Base-by-base conservation (phyloP, 2,797 vertebrate species). In the Ambastaia sidthimunki region DNA sequence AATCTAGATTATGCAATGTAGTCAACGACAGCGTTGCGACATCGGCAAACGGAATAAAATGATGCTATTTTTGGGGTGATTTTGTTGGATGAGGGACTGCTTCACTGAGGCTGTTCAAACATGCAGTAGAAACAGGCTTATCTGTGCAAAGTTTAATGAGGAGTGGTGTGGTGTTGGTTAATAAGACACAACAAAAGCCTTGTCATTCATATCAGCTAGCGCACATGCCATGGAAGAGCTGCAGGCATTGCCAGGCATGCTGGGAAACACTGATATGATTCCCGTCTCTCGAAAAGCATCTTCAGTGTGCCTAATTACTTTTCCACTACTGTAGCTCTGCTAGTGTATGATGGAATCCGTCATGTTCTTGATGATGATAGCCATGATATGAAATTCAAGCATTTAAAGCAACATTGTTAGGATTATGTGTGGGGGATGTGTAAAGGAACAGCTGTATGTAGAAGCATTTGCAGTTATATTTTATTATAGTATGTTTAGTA, bases 271-370 rank as follows among this genome's bases (percentile, higher is more conserved):
- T 88, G 92, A 93, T 92, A 91, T 86, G 91, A 91, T 92, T 91
- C 90, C 91, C 87, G 70, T 91, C 91, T 92, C 90, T 91, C 66
- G 3, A 90, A 91, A 91, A n/a, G n/a, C n/a, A n/a, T n/a, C n/a
- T n/a, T n/a, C n/a, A n/a, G 87, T 92, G 88, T 85, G 91, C 89
- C 92, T 94, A 94, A 94, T 94, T 94, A 93, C 93, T 93, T 93
- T 92, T 91, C 87, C 70, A 88, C 89, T 88, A 85, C 75, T 80
- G 84, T 86, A 89, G 92, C 90, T 88, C 88, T 91, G 85, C 87
- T 82, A 87, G 86, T 85, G 88, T 54, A 28, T 90, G 90, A 91
- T 90, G 87, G 81, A 89, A 91, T 81, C 82, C 84, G 84, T 77
- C 37, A 54, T 50, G 16, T 28, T 70, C 63, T 71, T 71, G 74